Evolutionary conservation across 2,113 vertebrate genomes (phyloP).

Genomic region (Cynoglossus semilaevis): DNA sequence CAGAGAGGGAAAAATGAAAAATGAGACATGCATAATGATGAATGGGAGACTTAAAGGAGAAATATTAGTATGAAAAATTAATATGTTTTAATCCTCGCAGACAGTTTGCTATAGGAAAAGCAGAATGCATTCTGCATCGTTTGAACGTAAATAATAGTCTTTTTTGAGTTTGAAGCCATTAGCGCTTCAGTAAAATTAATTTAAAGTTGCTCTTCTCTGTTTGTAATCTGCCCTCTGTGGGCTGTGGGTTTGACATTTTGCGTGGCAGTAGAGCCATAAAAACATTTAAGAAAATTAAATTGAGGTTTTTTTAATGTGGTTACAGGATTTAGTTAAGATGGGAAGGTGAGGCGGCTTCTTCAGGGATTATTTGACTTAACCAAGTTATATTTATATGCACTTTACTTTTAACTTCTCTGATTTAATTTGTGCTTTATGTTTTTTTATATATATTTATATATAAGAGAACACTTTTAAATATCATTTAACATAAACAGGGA

Average conservation of each 20-base stretch:
- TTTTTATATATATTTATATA: too few relatives aligned
- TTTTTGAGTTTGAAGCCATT: not conserved
- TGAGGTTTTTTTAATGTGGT: not conserved
- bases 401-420: slow-evolving; percentile 2
- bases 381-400: not conserved
- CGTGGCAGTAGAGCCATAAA: not conserved
- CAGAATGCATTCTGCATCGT: not conserved
- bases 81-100: too few relatives aligned
- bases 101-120: not conserved
- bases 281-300: not conserved
- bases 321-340: not conserved
- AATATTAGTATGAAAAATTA: not conserved
- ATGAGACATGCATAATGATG: not conserved
- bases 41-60: not conserved
- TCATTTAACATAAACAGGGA: too few relatives aligned
- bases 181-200: not conserved
- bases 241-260: not conserved
- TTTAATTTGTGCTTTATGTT: not conserved
- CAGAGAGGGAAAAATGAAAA: slow-evolving; percentile 2
- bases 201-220: not conserved
- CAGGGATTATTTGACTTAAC: slow-evolving; percentile 3
- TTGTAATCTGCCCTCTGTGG: not conserved
- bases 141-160: not conserved
- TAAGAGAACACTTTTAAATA: too few relatives aligned
- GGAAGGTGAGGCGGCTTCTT: not conserved